Evolutionary conservation across 37 sponge, comb jelly and placozoan genomes (phyloP).

Genomic region (Tethya wilhelma): DNA sequence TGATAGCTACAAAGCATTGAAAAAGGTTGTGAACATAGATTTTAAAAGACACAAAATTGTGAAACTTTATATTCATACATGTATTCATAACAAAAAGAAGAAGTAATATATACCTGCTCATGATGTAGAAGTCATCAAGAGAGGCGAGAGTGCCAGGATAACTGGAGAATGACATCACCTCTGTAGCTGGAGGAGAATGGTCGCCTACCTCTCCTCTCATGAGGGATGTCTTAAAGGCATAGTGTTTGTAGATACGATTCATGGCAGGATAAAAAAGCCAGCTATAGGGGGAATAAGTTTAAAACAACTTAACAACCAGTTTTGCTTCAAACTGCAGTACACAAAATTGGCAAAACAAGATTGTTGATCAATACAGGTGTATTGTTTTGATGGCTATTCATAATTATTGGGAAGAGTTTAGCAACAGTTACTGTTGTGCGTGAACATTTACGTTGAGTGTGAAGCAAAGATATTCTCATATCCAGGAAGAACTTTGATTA

Average conservation of each 20-base stretch:
- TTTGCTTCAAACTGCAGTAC: too few species aligned
- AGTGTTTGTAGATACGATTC: slow-evolving; percentile 65
- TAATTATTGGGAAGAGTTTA: background rate
- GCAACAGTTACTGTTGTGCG: background rate
- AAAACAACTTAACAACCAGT: too few species aligned
- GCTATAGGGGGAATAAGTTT: slow-evolving; percentile 14
- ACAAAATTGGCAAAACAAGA: too few species aligned
- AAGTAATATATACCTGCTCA: slow-evolving; percentile 52
- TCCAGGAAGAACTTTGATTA: slow-evolving; percentile 65
- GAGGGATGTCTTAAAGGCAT: too few species aligned
- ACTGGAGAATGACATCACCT: slow-evolving; percentile 62
- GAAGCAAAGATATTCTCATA: slow-evolving; percentile 54
- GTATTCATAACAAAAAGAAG: too few species aligned
- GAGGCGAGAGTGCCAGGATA: slow-evolving; percentile 63
- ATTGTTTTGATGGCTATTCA: background rate
- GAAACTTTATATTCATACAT: too few species aligned
- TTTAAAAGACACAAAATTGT: too few species aligned
- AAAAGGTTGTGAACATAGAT: too few species aligned
- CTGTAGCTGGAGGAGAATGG: slow-evolving; percentile 27
- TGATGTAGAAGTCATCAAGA: slow-evolving; percentile 71
- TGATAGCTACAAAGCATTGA: too few species aligned
- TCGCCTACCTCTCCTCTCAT: too few species aligned
- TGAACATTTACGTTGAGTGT: slow-evolving; percentile 44
- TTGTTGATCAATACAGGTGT: too few species aligned
- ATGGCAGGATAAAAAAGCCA: slow-evolving; percentile 57